These are phyloP conservation scores for Acleris emargana DNA, from an alignment of 2,888 invertebrate species.

Conservation along the genomic window DNA sequence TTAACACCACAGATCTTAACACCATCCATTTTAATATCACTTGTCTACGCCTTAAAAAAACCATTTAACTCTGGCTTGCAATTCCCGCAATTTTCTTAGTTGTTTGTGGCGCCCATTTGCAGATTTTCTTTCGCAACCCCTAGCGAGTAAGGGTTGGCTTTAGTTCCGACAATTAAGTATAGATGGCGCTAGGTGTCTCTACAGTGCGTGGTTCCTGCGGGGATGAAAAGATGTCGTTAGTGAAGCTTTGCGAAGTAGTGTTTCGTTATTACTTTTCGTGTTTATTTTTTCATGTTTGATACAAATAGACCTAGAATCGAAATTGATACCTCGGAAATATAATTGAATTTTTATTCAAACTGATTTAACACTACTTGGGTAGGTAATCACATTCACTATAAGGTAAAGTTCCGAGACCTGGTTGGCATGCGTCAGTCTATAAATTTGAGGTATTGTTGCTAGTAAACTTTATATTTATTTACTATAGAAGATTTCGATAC, in stretches of 20 bases:
- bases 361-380: too few relatives aligned
- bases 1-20: too few relatives aligned
- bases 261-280: background rate
- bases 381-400: too few relatives aligned
- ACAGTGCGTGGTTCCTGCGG: constrained; percentile 38
- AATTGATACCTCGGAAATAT: too few relatives aligned
- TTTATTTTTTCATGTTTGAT: background rate
- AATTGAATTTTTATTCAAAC: too few relatives aligned
- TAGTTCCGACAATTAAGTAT: constrained; percentile 48
- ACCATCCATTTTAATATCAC: too few relatives aligned
- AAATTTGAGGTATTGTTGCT: too few relatives aligned
- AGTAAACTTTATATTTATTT: too few relatives aligned
- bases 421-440: too few relatives aligned
- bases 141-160: constrained; percentile 66
- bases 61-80: background rate
- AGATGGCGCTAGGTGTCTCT: constrained; percentile 62
- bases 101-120: constrained; percentile 71
- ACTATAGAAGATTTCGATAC: too few relatives aligned
- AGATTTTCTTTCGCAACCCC: constrained; percentile 77
- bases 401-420: too few relatives aligned
- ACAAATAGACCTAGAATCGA: too few relatives aligned
- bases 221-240: constrained; percentile 65
- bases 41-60: background rate
- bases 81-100: constrained; percentile 18
- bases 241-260: constrained; percentile 32